These are phyloP conservation scores for Platycnemis pennipes DNA, from an alignment of 2,888 invertebrate species.

Conservation along the genomic window DNA sequence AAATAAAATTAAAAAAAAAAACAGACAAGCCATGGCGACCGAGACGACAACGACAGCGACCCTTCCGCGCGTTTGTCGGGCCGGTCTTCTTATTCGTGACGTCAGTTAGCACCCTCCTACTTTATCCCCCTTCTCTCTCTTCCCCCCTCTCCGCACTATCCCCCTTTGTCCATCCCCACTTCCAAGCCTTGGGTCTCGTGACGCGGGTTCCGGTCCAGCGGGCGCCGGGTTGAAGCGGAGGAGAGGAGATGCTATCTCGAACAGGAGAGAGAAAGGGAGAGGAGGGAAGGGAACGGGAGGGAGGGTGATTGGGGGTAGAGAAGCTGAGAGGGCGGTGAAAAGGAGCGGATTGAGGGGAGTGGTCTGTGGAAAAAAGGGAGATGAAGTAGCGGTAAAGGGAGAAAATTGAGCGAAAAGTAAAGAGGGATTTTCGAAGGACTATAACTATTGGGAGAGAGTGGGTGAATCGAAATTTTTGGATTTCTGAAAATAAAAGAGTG, in stretches of 20 bases:
- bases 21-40: neutral
- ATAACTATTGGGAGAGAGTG: no score
- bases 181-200: conserved; percentile 1
- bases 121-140: neutral
- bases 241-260: conserved; percentile 36
- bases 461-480: no score
- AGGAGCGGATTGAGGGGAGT: neutral
- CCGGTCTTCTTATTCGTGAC: conserved; percentile 11
- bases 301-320: neutral
- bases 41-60: conserved; percentile 25
- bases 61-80: conserved; percentile 25
- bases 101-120: neutral
- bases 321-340: neutral
- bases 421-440: no score
- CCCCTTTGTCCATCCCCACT: neutral
- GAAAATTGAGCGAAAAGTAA: neutral
- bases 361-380: neutral
- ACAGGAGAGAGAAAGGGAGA: neutral
- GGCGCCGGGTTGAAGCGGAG: conserved; percentile 37
- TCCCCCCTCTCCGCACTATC: neutral
- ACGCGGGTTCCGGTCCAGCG: conserved; percentile 54
- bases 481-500: no score
- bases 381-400: neutral
- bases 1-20: neutral
- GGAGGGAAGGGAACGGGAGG: neutral